Percentiles rank a stretch among this genome's conserved stretches.
Conservation (phyloP, 2,113 vertebrate species). For the Menidia beryllina region DNA sequence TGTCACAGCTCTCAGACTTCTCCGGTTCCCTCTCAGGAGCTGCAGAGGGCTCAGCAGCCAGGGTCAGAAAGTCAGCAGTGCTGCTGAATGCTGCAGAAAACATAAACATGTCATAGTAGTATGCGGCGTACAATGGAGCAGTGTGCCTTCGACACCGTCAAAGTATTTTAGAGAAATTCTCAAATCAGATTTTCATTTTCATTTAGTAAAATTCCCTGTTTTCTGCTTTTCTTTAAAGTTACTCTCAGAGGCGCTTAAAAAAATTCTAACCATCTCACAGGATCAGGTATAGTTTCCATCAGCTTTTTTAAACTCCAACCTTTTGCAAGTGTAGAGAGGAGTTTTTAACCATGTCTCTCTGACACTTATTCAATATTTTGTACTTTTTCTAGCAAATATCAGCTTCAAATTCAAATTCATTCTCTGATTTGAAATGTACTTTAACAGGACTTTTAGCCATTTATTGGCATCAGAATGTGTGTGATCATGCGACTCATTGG, state of each 20-base stretch:
- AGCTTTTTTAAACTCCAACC: background rate
- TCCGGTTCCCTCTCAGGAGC: constrained; percentile 64
- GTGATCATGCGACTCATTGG: background rate
- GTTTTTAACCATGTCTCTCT: background rate
- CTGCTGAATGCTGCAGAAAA: constrained; percentile 19
- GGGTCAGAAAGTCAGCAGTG: constrained; percentile 35
- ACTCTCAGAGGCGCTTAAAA: background rate
- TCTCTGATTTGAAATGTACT: too few relatives aligned
- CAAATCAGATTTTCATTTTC: background rate
- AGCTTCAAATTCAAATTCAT: background rate
- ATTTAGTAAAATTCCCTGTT: background rate
- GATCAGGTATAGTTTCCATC: background rate
- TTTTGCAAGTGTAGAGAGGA: background rate
- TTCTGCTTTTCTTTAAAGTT: background rate
- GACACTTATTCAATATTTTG: background rate
- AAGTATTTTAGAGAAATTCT: background rate
- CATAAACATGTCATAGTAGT: constrained; percentile 19
- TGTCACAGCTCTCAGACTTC: constrained; percentile 62
- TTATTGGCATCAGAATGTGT: background rate
- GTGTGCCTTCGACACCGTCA: constrained; percentile 6
- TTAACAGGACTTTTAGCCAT: too few relatives aligned
- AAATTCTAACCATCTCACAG: background rate
- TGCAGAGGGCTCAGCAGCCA: constrained; percentile 31
- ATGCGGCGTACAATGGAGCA: background rate
- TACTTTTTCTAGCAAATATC: background rate